Evolutionary conservation across 2,888 invertebrate species (phyloP).

Genomic region (Conops quadrifasciatus): DNA sequence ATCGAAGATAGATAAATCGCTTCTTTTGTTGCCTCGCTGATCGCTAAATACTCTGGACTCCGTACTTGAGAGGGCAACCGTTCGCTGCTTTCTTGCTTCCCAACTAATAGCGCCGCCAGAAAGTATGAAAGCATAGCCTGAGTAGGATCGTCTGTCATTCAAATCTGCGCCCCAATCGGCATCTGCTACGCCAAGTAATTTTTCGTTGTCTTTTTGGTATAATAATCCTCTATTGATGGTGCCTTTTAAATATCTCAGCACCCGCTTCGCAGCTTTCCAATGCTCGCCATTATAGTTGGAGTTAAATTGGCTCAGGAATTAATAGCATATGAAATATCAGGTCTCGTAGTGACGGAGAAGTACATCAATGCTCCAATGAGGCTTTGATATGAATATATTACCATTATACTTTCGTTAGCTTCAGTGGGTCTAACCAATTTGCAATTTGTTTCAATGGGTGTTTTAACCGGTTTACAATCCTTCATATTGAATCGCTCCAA

Average conservation of each 20-base stretch:
- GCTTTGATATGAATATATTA: constrained; percentile 40
- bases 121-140: constrained; percentile 42
- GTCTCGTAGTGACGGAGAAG: constrained; percentile 40
- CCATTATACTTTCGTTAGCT: constrained; percentile 35
- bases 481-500: constrained; percentile 39
- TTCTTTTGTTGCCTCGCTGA: constrained; percentile 42
- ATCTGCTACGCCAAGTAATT: constrained; percentile 39
- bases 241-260: constrained; percentile 40
- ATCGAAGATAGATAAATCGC: constrained; percentile 37
- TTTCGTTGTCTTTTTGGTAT: constrained; percentile 23
- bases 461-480: constrained; percentile 38
- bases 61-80: constrained; percentile 40
- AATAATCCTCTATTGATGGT: constrained; percentile 37
- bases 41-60: constrained; percentile 44
- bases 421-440: constrained; percentile 27
- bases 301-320: constrained; percentile 44
- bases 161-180: constrained; percentile 44
- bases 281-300: constrained; percentile 39
- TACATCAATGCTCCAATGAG: constrained; percentile 44
- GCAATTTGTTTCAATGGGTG: constrained; percentile 38
- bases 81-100: constrained; percentile 44
- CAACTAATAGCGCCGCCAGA: constrained; percentile 41
- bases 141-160: constrained; percentile 41
- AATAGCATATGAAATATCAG: constrained; percentile 41
- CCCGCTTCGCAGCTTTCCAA: constrained; percentile 42